These are phyloP conservation scores for Drosophila azteca DNA, from an alignment of 1,140 invertebrate genomes.

Conservation along the genomic window DNA sequence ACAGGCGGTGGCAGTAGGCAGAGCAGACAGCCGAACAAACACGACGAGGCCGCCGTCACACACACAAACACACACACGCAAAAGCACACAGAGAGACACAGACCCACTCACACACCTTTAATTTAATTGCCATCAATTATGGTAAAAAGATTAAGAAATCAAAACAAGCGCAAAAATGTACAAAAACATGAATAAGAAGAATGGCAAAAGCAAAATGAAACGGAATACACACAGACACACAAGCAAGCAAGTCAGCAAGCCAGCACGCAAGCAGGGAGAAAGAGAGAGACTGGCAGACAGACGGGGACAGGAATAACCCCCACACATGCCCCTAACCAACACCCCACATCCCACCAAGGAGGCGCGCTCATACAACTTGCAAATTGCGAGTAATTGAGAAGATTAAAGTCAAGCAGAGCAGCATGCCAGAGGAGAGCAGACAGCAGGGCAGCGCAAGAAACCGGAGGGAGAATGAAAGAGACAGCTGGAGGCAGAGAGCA, in stretches of 20 bases:
- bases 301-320: constrained; percentile 24
- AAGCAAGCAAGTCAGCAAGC: neutral
- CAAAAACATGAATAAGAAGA: constrained; percentile 69
- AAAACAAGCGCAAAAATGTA: constrained; percentile 74
- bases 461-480: neutral
- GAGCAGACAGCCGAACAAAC: constrained; percentile 20
- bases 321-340: neutral
- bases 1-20: no score
- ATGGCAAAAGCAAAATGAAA: constrained; percentile 59
- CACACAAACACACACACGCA: constrained; percentile 4
- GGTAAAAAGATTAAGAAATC: constrained; percentile 82
- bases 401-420: constrained; percentile 80
- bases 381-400: constrained; percentile 83
- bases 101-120: constrained; percentile 74
- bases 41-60: constrained; percentile 23
- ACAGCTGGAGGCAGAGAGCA: constrained; percentile 17
- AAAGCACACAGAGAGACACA: neutral
- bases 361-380: constrained; percentile 66
- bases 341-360: constrained; percentile 22
- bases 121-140: constrained; percentile 82
- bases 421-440: constrained; percentile 43
- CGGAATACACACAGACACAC: constrained; percentile 33
- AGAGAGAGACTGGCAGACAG: constrained; percentile 17
- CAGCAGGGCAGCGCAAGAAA: constrained; percentile 17
- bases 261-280: neutral